phyloP scores from a whole-genome alignment of 2,797 vertebrate species.

The Melanotaenia trifasciata region DNA sequence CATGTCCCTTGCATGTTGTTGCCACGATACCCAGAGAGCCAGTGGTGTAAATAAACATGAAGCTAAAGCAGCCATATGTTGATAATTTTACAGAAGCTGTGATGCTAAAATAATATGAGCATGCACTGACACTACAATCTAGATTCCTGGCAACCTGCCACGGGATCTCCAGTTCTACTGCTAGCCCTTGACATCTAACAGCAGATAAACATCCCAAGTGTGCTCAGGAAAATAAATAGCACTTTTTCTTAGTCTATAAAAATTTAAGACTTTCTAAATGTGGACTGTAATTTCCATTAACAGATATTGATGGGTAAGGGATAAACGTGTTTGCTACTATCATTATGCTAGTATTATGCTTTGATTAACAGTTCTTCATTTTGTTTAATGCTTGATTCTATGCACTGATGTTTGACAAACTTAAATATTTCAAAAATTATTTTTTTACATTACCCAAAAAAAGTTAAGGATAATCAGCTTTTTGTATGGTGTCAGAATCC shows the following conservation, averaged over 20 bases:
- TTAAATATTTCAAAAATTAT: too few species aligned
- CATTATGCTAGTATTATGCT: too few species aligned
- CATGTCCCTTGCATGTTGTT: neutral
- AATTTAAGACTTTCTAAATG: constrained; percentile 3
- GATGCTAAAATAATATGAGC: neutral
- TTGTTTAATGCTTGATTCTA: too few species aligned
- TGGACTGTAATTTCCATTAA: constrained; percentile 16
- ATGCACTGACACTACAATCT: constrained; percentile 3
- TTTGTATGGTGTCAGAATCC: too few species aligned
- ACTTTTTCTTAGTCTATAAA: constrained; percentile 4
- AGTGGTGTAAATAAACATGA: neutral
- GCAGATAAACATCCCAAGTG: constrained; percentile 5
- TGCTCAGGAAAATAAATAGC: constrained; percentile 6
- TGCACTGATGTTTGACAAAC: too few species aligned
- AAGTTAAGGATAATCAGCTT: too few species aligned
- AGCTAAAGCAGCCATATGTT: constrained; percentile 21
- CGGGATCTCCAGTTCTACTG: constrained; percentile 5
- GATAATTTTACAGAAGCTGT: constrained; percentile 31
- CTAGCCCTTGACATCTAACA: constrained; percentile 13
- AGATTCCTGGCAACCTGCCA: constrained; percentile 14
- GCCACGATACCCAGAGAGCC: neutral
- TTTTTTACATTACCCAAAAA: too few species aligned
- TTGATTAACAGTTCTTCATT: too few species aligned
- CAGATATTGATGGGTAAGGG: neutral
- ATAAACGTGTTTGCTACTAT: too few species aligned